phyloP scores from a whole-genome alignment of 2,888 invertebrate genomes.

The Trimorus sp. region DNA sequence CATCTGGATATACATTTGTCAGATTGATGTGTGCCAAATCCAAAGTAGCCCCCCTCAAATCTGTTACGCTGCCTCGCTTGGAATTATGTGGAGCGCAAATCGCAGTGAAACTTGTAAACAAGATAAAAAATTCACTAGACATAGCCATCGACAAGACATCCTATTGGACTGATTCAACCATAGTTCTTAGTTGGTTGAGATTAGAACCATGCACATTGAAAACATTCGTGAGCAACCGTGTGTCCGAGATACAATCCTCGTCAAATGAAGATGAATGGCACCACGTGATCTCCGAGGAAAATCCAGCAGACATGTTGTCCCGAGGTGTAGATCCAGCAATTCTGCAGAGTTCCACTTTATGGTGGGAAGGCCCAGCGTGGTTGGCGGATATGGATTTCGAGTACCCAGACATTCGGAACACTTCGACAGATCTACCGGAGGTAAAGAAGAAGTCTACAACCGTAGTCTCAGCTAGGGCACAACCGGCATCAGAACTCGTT shows the following conservation, averaged over 20 bases:
- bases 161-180: constrained; percentile 6
- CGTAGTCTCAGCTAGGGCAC: too few species aligned
- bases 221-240: background rate
- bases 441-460: background rate
- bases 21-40: constrained; percentile 54
- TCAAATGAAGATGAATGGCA: background rate
- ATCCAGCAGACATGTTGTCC: constrained; percentile 1
- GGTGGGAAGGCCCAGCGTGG: constrained; percentile 1
- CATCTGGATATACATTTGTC: background rate
- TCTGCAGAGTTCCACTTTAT: background rate
- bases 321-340: background rate
- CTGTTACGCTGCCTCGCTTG: constrained; percentile 25
- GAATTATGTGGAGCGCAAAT: constrained; percentile 26
- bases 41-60: constrained; percentile 52
- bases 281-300: background rate
- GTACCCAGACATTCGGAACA: too few species aligned
- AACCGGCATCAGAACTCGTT: background rate
- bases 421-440: background rate
- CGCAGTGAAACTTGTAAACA: background rate
- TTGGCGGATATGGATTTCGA: background rate
- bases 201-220: background rate
- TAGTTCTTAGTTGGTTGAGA: constrained; percentile 1
- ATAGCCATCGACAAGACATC: constrained; percentile 8
- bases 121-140: constrained; percentile 32
- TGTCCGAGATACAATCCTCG: background rate